These are phyloP conservation scores for Atopsyche davidsoni DNA, from an alignment of 1,140 invertebrate genomes.

Conservation along the genomic window DNA sequence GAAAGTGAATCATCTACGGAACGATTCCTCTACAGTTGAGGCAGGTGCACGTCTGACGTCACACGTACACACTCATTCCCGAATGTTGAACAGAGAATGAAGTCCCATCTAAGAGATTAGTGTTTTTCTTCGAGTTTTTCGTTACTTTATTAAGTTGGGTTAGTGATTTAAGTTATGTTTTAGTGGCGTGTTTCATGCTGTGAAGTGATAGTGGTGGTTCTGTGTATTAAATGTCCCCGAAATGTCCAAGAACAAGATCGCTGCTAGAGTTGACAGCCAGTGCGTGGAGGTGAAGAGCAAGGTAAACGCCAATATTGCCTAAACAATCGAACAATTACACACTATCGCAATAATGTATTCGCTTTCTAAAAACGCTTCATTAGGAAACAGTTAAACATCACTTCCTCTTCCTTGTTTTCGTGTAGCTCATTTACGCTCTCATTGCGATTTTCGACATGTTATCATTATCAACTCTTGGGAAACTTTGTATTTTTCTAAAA, in stretches of 20 bases:
- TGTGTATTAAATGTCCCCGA: slow-evolving; percentile 44
- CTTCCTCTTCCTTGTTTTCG: slow-evolving; percentile 17
- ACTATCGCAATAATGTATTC: background rate
- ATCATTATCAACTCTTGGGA: too few relatives aligned
- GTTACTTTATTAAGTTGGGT: slow-evolving; percentile 17
- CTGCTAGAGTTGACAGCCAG: slow-evolving; percentile 54
- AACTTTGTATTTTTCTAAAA: too few relatives aligned
- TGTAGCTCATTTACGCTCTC: slow-evolving; percentile 3
- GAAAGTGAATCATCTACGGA: slow-evolving; percentile 14
- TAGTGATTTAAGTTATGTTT: slow-evolving; percentile 16
- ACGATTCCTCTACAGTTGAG: slow-evolving; percentile 17
- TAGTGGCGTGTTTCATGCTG: slow-evolving; percentile 8
- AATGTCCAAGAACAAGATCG: slow-evolving; percentile 66
- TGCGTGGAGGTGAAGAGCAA: slow-evolving; percentile 67
- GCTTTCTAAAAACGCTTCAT: background rate
- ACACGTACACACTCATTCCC: slow-evolving; percentile 18
- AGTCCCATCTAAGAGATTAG: slow-evolving; percentile 15
- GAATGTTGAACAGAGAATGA: slow-evolving; percentile 3
- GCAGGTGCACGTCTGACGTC: slow-evolving; percentile 23
- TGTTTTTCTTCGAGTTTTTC: slow-evolving; percentile 11
- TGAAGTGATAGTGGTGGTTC: slow-evolving; percentile 19
- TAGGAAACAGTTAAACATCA: too few relatives aligned
- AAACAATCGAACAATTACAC: background rate
- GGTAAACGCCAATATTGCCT: slow-evolving; percentile 38
- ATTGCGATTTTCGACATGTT: slow-evolving; percentile 12